Evolutionary conservation across 2,797 vertebrate genomes (phyloP).

Genomic region (Balearica regulorum): DNA sequence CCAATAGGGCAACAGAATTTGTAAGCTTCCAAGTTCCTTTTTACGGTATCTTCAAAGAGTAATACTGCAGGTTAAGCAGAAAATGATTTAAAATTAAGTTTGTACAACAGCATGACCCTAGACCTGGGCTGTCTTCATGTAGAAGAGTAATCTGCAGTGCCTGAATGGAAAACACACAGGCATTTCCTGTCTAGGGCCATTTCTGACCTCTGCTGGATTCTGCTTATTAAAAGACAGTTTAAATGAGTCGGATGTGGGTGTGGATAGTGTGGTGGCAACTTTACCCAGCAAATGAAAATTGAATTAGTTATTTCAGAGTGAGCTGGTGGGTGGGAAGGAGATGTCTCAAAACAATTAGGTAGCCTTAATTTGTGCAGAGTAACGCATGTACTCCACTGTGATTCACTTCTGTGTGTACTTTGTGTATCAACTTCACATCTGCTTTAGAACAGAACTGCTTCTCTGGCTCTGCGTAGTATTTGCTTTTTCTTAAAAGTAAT

Average conservation of each 20-base stretch:
- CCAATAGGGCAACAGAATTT: neutral
- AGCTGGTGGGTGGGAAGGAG: conserved; percentile 32
- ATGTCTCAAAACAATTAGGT: conserved; percentile 34
- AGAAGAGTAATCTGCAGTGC: neutral
- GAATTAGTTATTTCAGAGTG: conserved; percentile 30
- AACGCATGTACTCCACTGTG: neutral
- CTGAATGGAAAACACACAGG: conserved; percentile 12
- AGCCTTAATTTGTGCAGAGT: neutral
- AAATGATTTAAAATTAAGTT: neutral
- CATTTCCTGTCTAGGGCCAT: conserved; percentile 48
- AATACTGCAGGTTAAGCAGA: neutral
- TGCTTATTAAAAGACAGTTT: conserved; percentile 48
- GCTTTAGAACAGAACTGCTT: neutral
- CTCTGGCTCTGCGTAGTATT: neutral
- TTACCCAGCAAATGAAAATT: conserved; percentile 34
- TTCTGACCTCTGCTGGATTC: conserved; percentile 57
- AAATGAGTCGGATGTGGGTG: conserved; percentile 54
- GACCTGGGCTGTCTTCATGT: neutral
- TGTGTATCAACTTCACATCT: neutral
- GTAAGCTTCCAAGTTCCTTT: neutral
- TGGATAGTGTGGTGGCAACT: conserved; percentile 36
- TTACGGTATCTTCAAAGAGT: neutral
- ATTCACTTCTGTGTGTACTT: neutral
- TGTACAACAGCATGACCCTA: neutral
- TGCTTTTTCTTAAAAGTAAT: neutral